Evolutionary conservation across 2,888 invertebrate species (phyloP).

Genomic region (Lumbricus terrestris): DNA sequence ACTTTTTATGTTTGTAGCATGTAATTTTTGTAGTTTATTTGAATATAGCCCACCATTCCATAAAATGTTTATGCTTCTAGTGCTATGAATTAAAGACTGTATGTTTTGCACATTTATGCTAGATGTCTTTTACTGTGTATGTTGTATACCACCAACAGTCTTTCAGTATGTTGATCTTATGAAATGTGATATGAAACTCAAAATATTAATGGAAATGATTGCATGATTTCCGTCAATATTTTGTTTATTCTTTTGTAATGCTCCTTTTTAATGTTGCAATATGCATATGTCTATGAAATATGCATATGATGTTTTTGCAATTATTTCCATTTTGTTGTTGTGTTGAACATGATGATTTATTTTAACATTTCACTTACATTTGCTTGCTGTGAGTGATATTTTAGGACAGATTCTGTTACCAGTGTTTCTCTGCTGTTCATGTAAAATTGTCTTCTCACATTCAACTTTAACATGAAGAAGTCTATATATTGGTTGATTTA

Average conservation of each 20-base stretch:
- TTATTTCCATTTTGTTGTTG: neutral
- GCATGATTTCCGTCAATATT: neutral
- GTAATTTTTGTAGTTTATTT: neutral
- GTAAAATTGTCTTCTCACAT: neutral
- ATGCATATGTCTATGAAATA: neutral
- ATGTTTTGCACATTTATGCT: neutral
- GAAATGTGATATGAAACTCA: neutral
- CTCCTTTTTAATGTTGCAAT: neutral
- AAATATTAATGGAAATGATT: neutral
- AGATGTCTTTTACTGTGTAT: neutral
- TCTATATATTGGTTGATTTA: neutral
- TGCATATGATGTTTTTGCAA: neutral
- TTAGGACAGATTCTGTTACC: neutral
- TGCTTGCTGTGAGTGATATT: neutral
- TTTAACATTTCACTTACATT: neutral
- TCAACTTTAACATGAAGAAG: neutral
- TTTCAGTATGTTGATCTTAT: neutral
- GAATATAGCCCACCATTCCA: neutral
- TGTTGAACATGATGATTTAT: neutral
- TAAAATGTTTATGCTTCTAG: neutral
- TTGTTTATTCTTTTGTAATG: neutral
- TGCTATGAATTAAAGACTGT: neutral
- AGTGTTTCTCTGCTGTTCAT: slow-evolving; percentile 3
- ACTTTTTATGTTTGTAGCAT: neutral
- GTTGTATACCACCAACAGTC: neutral